phyloP scores from a whole-genome alignment of 1,140 invertebrate species.

The Hycleus cichorii region DNA sequence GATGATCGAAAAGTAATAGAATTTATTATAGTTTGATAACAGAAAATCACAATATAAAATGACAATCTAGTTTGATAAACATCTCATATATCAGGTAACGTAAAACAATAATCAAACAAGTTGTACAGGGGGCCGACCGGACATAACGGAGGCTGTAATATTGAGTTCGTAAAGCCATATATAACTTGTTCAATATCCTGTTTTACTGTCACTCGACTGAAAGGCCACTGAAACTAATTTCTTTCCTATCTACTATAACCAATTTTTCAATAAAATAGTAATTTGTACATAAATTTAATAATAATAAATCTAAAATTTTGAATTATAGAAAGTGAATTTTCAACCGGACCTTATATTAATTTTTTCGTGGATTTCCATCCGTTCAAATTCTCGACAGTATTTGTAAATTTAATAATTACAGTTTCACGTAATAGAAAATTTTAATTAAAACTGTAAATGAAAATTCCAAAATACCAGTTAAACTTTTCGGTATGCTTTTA shows the following conservation, averaged over 20 bases:
- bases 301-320: too few species aligned
- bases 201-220: constrained; percentile 19
- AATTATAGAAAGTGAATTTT: too few species aligned
- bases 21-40: too few species aligned
- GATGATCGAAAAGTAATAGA: too few species aligned
- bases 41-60: too few species aligned
- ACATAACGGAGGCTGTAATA: constrained; percentile 24
- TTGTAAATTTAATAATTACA: too few species aligned
- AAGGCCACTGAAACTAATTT: constrained; percentile 25
- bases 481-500: constrained; percentile 5
- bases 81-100: constrained; percentile 23
- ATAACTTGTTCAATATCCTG: constrained; percentile 28
- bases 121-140: constrained; percentile 20
- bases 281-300: too few species aligned
- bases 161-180: constrained; percentile 25
- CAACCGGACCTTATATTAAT: too few species aligned
- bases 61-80: constrained; percentile 13
- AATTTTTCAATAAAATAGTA: too few species aligned
- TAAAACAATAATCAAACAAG: constrained; percentile 28
- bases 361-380: too few species aligned
- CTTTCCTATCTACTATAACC: constrained; percentile 13
- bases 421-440: neutral
- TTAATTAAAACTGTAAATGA: constrained; percentile 4
- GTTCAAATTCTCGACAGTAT: too few species aligned
- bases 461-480: neutral